phyloP scores from a whole-genome alignment of 2,113 vertebrate genomes.

The Cavia aperea region DNA sequence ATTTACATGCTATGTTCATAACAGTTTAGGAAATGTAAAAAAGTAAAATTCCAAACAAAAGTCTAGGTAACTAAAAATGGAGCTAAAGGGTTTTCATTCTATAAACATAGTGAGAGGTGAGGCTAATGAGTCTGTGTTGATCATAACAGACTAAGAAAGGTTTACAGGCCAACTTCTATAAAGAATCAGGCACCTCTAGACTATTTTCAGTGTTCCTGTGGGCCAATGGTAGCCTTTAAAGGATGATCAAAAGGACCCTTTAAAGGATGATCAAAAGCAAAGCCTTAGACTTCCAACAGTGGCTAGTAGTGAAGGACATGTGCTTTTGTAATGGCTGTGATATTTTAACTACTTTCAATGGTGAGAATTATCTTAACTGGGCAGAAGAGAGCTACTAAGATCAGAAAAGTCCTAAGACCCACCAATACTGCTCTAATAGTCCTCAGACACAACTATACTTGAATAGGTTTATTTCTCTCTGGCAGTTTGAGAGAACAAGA shows the following conservation, averaged over 20 bases:
- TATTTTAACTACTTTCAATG: slow-evolving; percentile 7
- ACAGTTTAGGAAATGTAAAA: slow-evolving; percentile 21
- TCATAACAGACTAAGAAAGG: neutral
- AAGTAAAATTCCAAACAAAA: slow-evolving; percentile 14
- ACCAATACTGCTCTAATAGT: neutral
- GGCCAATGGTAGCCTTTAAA: neutral
- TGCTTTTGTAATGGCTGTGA: neutral
- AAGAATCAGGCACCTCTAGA: neutral
- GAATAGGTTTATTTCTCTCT: neutral
- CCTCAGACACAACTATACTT: neutral
- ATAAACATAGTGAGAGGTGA: neutral
- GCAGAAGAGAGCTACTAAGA: neutral
- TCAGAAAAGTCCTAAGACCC: neutral
- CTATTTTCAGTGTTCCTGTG: neutral
- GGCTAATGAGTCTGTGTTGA: neutral
- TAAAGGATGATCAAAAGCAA: neutral
- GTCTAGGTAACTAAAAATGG: slow-evolving; percentile 19
- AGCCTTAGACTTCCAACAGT: neutral
- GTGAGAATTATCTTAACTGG: neutral
- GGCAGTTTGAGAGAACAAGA: neutral
- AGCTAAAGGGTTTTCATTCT: slow-evolving; percentile 12
- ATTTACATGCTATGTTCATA: slow-evolving; percentile 40
- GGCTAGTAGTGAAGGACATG: neutral
- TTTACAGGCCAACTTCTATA: neutral
- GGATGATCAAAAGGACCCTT: neutral